Evolutionary conservation across 2,113 vertebrate genomes (phyloP).

Genomic region (Gulo gulo): DNA sequence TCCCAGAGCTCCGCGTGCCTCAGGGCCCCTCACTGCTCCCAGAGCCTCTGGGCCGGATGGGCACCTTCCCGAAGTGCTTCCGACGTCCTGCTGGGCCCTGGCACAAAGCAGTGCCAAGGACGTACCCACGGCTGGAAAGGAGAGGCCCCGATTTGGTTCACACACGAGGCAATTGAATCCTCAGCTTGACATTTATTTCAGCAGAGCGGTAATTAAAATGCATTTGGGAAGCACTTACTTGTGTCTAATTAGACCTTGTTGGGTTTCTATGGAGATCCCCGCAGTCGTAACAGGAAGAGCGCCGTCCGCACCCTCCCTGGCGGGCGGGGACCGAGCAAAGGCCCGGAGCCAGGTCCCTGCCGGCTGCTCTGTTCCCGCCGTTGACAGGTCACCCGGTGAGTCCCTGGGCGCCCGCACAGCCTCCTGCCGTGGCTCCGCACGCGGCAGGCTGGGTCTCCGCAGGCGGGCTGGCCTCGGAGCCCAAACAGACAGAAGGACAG

Average conservation of each 20-base stretch:
- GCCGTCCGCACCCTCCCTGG: fast-evolving
- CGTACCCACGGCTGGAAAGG: fast-evolving
- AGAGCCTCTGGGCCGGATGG: fast-evolving
- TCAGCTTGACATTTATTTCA: not conserved
- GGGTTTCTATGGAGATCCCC: slow-evolving; percentile 57
- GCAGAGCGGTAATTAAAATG: not conserved
- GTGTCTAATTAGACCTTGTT: slow-evolving; percentile 32
- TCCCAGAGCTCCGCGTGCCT: not conserved
- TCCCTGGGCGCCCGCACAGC: fast-evolving
- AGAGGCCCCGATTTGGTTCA: fast-evolving
- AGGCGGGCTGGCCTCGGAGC: fast-evolving
- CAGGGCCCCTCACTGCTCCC: not conserved
- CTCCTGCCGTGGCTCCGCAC: fast-evolving
- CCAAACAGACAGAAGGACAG: fast-evolving
- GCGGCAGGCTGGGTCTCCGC: fast-evolving
- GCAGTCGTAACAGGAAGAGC: not conserved
- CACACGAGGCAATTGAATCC: not conserved
- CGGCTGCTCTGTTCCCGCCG: fast-evolving
- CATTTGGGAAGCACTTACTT: not conserved
- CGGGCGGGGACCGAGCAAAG: fast-evolving
- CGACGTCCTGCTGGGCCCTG: not conserved
- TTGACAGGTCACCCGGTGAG: fast-evolving
- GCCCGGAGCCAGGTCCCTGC: fast-evolving
- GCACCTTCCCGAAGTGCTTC: not conserved
- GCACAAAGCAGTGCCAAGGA: not conserved